Percentiles rank a stretch among this genome's conserved stretches.
Evolutionary conservation across 2,888 invertebrate species (phyloP).

Genomic region (Phengaris alcon): DNA sequence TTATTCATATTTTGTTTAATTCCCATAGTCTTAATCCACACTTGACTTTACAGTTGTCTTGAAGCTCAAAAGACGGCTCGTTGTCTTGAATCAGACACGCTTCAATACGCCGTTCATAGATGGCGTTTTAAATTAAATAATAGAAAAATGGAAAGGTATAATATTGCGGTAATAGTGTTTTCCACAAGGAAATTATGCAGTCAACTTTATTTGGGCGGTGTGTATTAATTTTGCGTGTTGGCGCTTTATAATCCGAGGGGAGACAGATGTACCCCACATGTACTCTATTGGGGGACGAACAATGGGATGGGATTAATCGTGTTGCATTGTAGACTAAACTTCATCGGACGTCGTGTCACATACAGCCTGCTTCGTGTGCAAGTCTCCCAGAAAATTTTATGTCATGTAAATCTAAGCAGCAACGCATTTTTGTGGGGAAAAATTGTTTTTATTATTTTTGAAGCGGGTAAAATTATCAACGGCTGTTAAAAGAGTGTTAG

Average conservation of each 20-base stretch:
- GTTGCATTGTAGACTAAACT: conserved; percentile 65
- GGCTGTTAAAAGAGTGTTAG: no score
- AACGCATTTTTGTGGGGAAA: background rate
- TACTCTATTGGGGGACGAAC: conserved; percentile 48
- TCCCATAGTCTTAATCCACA: conserved; percentile 25
- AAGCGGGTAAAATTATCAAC: background rate
- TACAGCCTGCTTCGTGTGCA: conserved; percentile 25
- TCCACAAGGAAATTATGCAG: conserved; percentile 53
- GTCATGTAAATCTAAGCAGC: background rate
- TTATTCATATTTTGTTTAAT: conserved; percentile 57
- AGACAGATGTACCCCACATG: conserved; percentile 45
- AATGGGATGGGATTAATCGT: conserved; percentile 73
- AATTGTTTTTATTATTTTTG: background rate
- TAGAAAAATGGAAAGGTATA: background rate
- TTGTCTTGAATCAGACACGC: conserved; percentile 34
- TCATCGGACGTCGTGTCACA: conserved; percentile 36
- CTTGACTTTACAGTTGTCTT: background rate
- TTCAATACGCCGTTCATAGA: conserved; percentile 19
- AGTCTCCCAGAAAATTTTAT: conserved; percentile 27
- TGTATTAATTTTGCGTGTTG: conserved; percentile 71
- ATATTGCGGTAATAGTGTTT: conserved; percentile 32
- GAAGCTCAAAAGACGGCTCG: background rate
- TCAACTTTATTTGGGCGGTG: conserved; percentile 69
- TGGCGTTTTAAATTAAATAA: background rate
- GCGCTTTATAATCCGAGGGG: conserved; percentile 49